These are phyloP conservation scores for Meganola albula DNA, from an alignment of 2,888 invertebrate genomes.

Conservation along the genomic window DNA sequence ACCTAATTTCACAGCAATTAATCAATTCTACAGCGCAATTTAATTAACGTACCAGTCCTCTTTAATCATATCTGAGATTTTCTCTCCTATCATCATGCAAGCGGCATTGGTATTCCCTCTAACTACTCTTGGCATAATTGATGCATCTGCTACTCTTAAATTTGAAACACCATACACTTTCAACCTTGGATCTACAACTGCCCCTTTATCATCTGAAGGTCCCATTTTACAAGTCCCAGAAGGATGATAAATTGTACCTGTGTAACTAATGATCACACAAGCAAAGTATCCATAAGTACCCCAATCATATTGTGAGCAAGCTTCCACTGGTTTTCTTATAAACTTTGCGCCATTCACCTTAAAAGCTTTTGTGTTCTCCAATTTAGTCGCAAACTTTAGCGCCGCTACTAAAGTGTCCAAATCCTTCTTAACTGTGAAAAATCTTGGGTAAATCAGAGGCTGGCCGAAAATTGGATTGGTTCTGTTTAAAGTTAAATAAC, in stretches of 20 bases:
- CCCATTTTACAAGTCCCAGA: conserved; percentile 64
- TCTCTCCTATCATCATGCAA: conserved; percentile 89
- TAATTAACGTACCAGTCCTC: conserved; percentile 49
- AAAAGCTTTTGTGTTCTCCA: conserved; percentile 78
- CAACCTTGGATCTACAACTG: conserved; percentile 52
- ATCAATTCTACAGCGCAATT: no score
- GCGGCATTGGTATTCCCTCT: conserved; percentile 91
- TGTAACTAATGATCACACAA: conserved; percentile 81
- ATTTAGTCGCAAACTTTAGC: conserved; percentile 72
- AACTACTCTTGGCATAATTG: conserved; percentile 88
- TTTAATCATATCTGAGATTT: conserved; percentile 55
- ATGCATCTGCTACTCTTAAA: conserved; percentile 85
- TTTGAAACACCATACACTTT: conserved; percentile 53
- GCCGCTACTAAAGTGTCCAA: conserved; percentile 78
- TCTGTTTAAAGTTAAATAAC: conserved; percentile 77
- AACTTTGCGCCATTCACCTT: conserved; percentile 71
- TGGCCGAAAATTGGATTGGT: conserved; percentile 82
- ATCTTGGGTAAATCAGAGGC: conserved; percentile 84
- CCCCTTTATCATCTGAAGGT: conserved; percentile 48
- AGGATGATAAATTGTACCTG: conserved; percentile 69
- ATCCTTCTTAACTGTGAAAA: conserved; percentile 80
- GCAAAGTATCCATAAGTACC: conserved; percentile 80
- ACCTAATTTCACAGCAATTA: no score
- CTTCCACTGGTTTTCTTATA: conserved; percentile 73
- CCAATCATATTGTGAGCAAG: conserved; percentile 73